Evolutionary conservation across 2,888 invertebrate genomes (phyloP).

Genomic region (Tachina grossa): DNA sequence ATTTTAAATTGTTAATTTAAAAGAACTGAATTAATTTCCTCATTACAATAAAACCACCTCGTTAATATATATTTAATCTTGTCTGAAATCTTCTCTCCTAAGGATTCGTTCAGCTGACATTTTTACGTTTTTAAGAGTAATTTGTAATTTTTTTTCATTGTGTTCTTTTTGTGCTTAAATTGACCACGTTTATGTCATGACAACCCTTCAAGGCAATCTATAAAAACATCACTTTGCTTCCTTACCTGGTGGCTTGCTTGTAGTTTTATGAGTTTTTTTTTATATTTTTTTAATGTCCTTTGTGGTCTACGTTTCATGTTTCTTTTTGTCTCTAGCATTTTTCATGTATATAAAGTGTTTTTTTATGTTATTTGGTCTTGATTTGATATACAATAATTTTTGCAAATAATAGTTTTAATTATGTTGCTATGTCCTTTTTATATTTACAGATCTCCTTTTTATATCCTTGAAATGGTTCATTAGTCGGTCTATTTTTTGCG

Average conservation of each 20-base stretch:
- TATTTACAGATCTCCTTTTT: background rate
- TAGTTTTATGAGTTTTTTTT: constrained; percentile 32
- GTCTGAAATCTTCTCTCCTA: background rate
- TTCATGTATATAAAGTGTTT: constrained; percentile 29
- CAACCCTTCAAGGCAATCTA: constrained; percentile 35
- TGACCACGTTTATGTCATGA: constrained; percentile 40
- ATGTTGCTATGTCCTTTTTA: constrained; percentile 4
- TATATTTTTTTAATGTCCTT: background rate
- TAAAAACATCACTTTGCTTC: background rate
- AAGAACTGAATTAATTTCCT: background rate
- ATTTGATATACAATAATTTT: constrained; percentile 16
- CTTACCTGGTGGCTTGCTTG: background rate
- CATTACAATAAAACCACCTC: background rate
- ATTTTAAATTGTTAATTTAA: background rate
- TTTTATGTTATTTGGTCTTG: constrained; percentile 6
- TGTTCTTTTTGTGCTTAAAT: constrained; percentile 29
- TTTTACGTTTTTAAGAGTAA: constrained; percentile 35
- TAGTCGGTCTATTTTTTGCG: constrained; percentile 14
- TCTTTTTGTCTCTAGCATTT: constrained; percentile 4
- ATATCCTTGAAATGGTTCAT: constrained; percentile 60
- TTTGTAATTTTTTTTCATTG: background rate
- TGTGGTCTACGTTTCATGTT: constrained; percentile 2
- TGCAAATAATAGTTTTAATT: constrained; percentile 58
- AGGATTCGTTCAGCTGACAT: background rate
- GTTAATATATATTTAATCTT: background rate